Percentiles rank a stretch among this genome's conserved stretches.
These are phyloP conservation scores for Tridacna gigas DNA, from an alignment of 2,888 invertebrate genomes.

Conservation along the genomic window DNA sequence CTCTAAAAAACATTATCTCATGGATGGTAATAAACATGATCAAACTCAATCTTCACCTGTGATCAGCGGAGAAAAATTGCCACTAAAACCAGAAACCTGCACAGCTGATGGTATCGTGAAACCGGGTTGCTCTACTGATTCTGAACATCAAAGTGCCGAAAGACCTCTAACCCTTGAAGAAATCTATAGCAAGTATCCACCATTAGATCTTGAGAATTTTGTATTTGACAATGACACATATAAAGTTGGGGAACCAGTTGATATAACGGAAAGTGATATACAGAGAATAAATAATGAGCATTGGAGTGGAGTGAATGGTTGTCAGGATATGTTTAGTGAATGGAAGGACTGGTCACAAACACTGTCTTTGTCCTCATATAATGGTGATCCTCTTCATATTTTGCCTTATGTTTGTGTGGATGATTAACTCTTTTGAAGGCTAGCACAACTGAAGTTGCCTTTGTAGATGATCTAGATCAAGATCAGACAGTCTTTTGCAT, in stretches of 20 bases:
- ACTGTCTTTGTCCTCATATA: constrained; percentile 90
- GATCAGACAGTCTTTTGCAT: too few species aligned
- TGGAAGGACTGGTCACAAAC: constrained; percentile 98
- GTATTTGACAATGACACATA: constrained; percentile 83
- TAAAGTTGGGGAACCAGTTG: constrained; percentile 86
- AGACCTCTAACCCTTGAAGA: constrained; percentile 74
- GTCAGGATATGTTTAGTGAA: constrained; percentile 85
- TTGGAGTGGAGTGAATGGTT: constrained; percentile 86
- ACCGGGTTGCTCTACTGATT: constrained; percentile 47
- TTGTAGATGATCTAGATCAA: not conserved
- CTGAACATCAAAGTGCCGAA: constrained; percentile 11
- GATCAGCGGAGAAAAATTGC: constrained; percentile 35
- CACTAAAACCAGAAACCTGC: constrained; percentile 31
- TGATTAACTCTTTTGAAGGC: constrained; percentile 85
- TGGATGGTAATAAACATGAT: constrained; percentile 46
- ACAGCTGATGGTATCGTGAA: constrained; percentile 33
- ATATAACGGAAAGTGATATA: constrained; percentile 76
- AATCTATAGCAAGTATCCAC: constrained; percentile 89
- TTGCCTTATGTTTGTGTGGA: constrained; percentile 99
- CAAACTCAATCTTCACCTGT: constrained; percentile 61
- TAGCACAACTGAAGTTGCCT: not conserved
- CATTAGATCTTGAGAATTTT: constrained; percentile 88
- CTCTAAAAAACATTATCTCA: constrained; percentile 32
- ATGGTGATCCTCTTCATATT: constrained; percentile 93
- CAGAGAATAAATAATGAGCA: constrained; percentile 82